Percentiles rank a stretch among this genome's conserved stretches.
These are phyloP conservation scores for Cantharis lateralis DNA, from an alignment of 2,888 invertebrate species.

Conservation along the genomic window DNA sequence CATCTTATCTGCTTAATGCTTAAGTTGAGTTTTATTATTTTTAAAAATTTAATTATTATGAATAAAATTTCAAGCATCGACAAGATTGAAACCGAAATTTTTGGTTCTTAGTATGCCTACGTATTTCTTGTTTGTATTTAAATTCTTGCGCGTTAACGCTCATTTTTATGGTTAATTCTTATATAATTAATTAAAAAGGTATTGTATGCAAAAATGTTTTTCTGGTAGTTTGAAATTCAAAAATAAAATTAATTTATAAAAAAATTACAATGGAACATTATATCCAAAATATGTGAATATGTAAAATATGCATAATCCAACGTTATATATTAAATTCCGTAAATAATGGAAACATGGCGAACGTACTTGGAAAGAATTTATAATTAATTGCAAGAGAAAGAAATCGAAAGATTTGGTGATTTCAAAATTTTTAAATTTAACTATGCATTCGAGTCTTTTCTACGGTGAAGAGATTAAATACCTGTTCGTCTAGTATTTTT, in stretches of 20 bases:
- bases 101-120: not conserved
- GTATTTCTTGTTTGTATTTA: not conserved
- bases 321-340: not conserved
- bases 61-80: not conserved
- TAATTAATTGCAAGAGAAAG: not conserved
- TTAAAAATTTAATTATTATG: not conserved
- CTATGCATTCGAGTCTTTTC: not conserved
- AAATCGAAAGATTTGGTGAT: not conserved
- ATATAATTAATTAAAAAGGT: not conserved
- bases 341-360: too few species aligned
- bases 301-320: not conserved
- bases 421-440: not conserved
- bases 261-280: not conserved
- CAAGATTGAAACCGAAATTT: not conserved
- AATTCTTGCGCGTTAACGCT: not conserved
- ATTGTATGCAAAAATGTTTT: not conserved
- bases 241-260: not conserved
- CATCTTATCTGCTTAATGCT: not conserved
- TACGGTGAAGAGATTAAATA: slow-evolving; percentile 1
- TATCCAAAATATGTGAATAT: not conserved
- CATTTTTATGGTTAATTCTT: not conserved
- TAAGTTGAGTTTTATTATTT: not conserved
- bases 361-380: not conserved
- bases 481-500: slow-evolving; percentile 3
- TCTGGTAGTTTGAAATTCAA: not conserved